Conservation (phyloP, 2,888 invertebrate species). For the Meiosimyza platycephala region DNA sequence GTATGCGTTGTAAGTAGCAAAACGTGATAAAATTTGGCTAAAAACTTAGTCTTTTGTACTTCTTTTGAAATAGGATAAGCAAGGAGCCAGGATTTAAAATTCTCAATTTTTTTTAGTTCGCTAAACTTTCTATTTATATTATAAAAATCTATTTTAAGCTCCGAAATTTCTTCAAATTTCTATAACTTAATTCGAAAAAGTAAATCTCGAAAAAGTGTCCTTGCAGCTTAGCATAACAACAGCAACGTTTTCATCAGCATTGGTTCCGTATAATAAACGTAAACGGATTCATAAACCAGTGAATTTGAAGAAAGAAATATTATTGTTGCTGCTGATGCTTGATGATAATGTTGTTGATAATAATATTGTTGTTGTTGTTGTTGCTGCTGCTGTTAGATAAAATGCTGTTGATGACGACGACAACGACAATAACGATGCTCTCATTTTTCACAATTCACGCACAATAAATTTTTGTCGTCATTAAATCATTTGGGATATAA, state of each 20-base stretch:
- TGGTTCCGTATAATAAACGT: conserved; percentile 1
- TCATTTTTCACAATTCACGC: conserved; percentile 55
- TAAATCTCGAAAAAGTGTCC: too few species aligned
- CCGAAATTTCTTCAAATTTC: too few species aligned
- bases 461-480: conserved; percentile 64
- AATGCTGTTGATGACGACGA: background rate
- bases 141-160: too few species aligned
- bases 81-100: too few species aligned
- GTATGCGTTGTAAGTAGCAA: too few species aligned
- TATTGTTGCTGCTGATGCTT: background rate
- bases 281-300: background rate
- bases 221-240: background rate
- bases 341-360: background rate
- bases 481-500: conserved; percentile 59
- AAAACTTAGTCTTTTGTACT: too few species aligned
- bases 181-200: too few species aligned
- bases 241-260: background rate
- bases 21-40: too few species aligned
- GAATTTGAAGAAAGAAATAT: background rate
- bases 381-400: background rate
- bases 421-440: conserved; percentile 17
- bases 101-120: too few species aligned
- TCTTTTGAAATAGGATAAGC: too few species aligned
- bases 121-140: too few species aligned
- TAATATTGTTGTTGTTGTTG: background rate